Conservation (phyloP, 2,888 invertebrate species). For the Eilema depressum region DNA sequence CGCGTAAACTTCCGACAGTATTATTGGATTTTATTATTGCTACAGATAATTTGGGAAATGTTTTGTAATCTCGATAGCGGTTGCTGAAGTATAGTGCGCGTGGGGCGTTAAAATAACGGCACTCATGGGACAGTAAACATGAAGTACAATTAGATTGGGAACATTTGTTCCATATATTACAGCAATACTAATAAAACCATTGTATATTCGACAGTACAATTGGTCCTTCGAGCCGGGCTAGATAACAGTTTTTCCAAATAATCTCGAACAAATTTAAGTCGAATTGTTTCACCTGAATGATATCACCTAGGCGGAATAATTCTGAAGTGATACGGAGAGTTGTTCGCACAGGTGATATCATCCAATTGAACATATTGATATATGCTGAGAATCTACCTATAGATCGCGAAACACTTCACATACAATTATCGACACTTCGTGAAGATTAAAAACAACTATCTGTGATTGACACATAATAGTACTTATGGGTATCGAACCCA, state of each 20-base stretch:
- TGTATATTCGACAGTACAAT: neutral
- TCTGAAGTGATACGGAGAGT: neutral
- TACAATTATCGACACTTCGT: neutral
- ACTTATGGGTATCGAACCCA: neutral
- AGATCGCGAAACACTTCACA: too few relatives aligned
- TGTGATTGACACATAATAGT: neutral
- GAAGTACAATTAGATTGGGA: conserved; percentile 6
- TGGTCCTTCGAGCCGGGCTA: neutral
- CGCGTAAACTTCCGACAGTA: neutral
- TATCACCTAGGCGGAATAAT: neutral
- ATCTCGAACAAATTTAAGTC: neutral
- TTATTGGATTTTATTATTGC: neutral
- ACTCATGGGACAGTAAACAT: conserved; percentile 78
- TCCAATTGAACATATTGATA: neutral
- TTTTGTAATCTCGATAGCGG: conserved; percentile 15
- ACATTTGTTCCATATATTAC: conserved; percentile 9
- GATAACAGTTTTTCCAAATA: neutral
- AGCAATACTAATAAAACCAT: conserved; percentile 7
- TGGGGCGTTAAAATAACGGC: conserved; percentile 72
- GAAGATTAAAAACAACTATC: neutral
- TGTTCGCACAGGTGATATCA: neutral
- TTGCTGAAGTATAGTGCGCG: conserved; percentile 60
- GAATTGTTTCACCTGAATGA: neutral
- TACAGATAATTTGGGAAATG: neutral
- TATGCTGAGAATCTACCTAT: too few relatives aligned